These are phyloP conservation scores for Mormyrus proboscirostris DNA, from an alignment of 2,797 vertebrate genomes.

Conservation along the genomic window DNA sequence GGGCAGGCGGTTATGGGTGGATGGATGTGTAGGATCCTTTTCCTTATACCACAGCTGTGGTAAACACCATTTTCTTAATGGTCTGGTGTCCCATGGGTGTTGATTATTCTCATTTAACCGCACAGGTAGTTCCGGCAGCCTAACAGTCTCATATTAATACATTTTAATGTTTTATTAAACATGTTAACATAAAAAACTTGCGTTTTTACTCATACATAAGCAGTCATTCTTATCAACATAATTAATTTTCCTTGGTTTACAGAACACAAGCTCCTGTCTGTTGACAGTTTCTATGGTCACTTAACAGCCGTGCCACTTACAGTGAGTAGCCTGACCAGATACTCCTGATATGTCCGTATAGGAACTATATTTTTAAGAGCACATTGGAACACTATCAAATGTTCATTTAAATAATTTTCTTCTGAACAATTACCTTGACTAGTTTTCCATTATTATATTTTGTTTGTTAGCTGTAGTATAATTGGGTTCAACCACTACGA, in stretches of 20 bases:
- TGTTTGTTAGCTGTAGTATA: too few species aligned
- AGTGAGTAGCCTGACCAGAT: not conserved
- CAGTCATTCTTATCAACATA: not conserved
- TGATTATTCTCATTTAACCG: not conserved
- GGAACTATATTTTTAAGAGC: not conserved
- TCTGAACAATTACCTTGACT: too few species aligned
- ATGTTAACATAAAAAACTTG: not conserved
- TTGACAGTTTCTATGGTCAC: not conserved
- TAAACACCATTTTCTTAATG: not conserved
- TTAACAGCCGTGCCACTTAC: not conserved
- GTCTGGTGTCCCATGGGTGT: not conserved
- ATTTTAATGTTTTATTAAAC: not conserved
- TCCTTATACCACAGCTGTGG: not conserved
- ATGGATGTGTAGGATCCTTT: not conserved
- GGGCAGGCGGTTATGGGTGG: not conserved
- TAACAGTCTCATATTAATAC: not conserved
- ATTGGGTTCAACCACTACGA: too few species aligned
- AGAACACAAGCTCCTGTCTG: not conserved
- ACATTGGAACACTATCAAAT: not conserved
- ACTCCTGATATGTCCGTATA: not conserved
- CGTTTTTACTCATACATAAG: not conserved
- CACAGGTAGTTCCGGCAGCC: not conserved
- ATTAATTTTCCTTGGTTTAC: not conserved
- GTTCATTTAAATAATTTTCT: too few species aligned
- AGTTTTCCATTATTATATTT: too few species aligned